These are phyloP conservation scores for Pollenia angustigena DNA, from an alignment of 2,888 invertebrate species.

Conservation along the genomic window DNA sequence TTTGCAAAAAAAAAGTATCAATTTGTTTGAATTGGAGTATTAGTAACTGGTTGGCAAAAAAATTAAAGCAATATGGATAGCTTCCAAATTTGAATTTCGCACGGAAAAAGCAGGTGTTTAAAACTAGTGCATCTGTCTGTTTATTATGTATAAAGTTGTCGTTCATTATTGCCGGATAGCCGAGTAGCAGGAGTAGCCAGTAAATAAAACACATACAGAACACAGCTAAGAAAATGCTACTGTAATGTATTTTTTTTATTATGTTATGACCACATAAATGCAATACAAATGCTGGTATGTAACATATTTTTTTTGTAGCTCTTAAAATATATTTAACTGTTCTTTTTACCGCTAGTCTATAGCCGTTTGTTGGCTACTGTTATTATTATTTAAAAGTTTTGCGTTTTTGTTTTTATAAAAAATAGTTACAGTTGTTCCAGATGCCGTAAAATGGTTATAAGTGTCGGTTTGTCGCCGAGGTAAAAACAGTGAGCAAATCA, in stretches of 20 bases:
- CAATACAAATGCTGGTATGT: not conserved
- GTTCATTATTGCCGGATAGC: not conserved
- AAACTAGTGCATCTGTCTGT: too few species aligned
- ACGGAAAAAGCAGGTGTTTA: too few species aligned
- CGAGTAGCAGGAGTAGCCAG: not conserved
- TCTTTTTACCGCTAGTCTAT: constrained; percentile 16
- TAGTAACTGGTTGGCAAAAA: too few species aligned
- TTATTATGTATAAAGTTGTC: too few species aligned
- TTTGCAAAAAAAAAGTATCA: too few species aligned
- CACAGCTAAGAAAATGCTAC: not conserved
- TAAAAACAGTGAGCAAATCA: constrained; percentile 57
- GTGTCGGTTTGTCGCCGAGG: not conserved
- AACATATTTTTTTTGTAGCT: not conserved
- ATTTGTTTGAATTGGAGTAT: too few species aligned
- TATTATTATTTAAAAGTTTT: not conserved
- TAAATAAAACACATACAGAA: too few species aligned
- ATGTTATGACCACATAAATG: constrained; percentile 58
- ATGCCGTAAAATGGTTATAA: constrained; percentile 57
- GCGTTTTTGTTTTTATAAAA: constrained; percentile 35
- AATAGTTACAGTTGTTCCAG: constrained; percentile 54
- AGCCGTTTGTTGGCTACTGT: not conserved
- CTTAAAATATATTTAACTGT: constrained; percentile 4
- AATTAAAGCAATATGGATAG: too few species aligned
- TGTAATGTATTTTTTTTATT: constrained; percentile 64
- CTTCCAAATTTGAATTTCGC: too few species aligned